phyloP scores from a whole-genome alignment of 2,888 invertebrate species.

The Ichneumon xanthorius region DNA sequence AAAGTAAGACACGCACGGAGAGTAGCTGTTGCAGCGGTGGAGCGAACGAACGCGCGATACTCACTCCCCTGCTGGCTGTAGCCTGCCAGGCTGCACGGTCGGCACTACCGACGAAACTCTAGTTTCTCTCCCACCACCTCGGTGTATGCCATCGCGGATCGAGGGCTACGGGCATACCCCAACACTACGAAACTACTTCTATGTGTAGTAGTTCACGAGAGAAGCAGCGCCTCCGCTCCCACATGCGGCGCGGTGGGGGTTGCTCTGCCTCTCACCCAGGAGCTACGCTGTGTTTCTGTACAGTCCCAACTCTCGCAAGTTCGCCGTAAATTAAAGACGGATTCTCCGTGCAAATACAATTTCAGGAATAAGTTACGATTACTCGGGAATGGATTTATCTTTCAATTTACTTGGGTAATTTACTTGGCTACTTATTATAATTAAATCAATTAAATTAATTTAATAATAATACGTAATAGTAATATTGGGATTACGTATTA shows the following conservation, averaged over 20 bases:
- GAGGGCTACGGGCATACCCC: constrained; percentile 34
- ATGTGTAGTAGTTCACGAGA: constrained; percentile 8
- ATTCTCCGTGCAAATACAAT: no score
- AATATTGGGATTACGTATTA: no score
- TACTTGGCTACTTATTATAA: no score
- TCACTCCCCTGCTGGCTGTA: constrained; percentile 46
- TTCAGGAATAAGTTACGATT: no score
- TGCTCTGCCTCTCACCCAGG: constrained; percentile 20
- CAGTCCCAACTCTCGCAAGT: neutral
- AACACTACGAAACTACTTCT: constrained; percentile 21
- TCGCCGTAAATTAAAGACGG: neutral
- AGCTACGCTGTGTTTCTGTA: neutral
- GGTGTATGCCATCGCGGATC: constrained; percentile 28
- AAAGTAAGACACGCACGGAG: neutral
- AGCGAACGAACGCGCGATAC: constrained; percentile 31
- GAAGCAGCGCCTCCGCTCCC: constrained; percentile 26
- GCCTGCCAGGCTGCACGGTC: constrained; percentile 29
- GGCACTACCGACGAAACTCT: constrained; percentile 53
- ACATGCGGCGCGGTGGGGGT: constrained; percentile 14
- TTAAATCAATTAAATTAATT: no score
- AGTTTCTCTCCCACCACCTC: constrained; percentile 67
- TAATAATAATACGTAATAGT: no score
- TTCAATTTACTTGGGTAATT: no score
- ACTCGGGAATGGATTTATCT: no score
- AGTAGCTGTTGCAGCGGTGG: constrained; percentile 19